These are phyloP conservation scores for Drosophila seclusa DNA, from an alignment of 2,888 invertebrate genomes.

Conservation along the genomic window DNA sequence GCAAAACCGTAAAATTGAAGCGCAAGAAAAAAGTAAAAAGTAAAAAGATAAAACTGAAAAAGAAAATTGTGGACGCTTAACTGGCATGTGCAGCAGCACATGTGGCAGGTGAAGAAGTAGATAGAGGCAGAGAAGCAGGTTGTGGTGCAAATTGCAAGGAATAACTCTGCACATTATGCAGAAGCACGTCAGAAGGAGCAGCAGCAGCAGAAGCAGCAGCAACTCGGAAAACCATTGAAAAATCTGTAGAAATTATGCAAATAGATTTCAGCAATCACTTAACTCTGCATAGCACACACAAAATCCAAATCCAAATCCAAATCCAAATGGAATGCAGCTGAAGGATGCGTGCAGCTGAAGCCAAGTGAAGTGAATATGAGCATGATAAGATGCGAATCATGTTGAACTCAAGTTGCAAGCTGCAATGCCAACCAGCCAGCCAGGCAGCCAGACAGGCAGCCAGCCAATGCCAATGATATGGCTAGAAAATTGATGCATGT, in stretches of 20 bases:
- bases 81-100: slow-evolving; percentile 67
- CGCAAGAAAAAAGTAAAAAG: slow-evolving; percentile 22
- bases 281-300: slow-evolving; percentile 45
- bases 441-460: neutral
- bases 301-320: neutral
- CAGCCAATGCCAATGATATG: slow-evolving; percentile 31
- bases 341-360: slow-evolving; percentile 9
- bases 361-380: slow-evolving; percentile 5
- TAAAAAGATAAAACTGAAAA: slow-evolving; percentile 9
- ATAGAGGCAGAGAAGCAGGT: neutral
- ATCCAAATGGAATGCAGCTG: slow-evolving; percentile 14
- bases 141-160: slow-evolving; percentile 13
- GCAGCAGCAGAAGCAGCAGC: slow-evolving; percentile 13
- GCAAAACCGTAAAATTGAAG: slow-evolving; percentile 63
- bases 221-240: slow-evolving; percentile 68
- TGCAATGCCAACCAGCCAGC: neutral
- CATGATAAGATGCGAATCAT: slow-evolving; percentile 2
- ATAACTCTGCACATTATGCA: slow-evolving; percentile 61
- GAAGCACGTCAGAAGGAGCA: slow-evolving; percentile 11
- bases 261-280: slow-evolving; percentile 81
- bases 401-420: slow-evolving; percentile 5
- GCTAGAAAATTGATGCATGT: slow-evolving; percentile 27
- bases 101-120: slow-evolving; percentile 42
- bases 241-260: slow-evolving; percentile 80
- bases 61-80: slow-evolving; percentile 63